A percentile compares a stretch with the other conserved stretches of the same genome.
These are phyloP conservation scores for Drosophila kambysellisi DNA, from an alignment of 2,888 invertebrate species.

Conservation along the genomic window DNA sequence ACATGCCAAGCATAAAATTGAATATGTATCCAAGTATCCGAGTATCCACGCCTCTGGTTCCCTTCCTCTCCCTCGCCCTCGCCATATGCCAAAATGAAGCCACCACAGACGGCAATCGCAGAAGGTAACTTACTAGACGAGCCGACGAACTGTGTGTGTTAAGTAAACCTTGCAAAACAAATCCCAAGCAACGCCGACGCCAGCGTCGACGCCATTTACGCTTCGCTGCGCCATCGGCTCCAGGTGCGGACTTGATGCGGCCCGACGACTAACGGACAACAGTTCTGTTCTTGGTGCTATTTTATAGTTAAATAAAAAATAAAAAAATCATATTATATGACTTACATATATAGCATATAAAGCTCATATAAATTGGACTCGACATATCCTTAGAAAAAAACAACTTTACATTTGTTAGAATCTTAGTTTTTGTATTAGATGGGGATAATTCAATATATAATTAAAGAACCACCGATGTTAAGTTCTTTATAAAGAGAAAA, in stretches of 20 bases:
- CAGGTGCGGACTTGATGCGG: constrained; percentile 32
- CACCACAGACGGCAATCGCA: constrained; percentile 35
- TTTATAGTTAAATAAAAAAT: no score
- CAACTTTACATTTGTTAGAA: no score
- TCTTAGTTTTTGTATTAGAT: no score
- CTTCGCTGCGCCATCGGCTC: constrained; percentile 34
- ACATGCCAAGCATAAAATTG: constrained; percentile 80
- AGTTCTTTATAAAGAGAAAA: not conserved
- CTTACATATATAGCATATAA: no score
- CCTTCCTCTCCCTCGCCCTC: no score
- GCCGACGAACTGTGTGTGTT: constrained; percentile 62
- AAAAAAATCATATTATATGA: no score
- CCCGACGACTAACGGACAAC: not conserved
- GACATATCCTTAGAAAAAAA: no score
- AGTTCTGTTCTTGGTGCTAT: no score
- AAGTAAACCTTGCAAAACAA: constrained; percentile 70
- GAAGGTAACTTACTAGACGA: constrained; percentile 58
- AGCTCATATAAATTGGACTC: no score
- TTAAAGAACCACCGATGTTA: no score
- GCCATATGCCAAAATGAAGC: constrained; percentile 17
- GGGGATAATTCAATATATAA: no score
- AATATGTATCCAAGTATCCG: constrained; percentile 64
- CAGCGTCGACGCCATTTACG: constrained; percentile 38
- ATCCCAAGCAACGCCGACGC: constrained; percentile 43
- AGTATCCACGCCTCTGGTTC: not conserved